These are phyloP conservation scores for Heterotis niloticus DNA, from an alignment of 2,113 vertebrate species.

Conservation along the genomic window DNA sequence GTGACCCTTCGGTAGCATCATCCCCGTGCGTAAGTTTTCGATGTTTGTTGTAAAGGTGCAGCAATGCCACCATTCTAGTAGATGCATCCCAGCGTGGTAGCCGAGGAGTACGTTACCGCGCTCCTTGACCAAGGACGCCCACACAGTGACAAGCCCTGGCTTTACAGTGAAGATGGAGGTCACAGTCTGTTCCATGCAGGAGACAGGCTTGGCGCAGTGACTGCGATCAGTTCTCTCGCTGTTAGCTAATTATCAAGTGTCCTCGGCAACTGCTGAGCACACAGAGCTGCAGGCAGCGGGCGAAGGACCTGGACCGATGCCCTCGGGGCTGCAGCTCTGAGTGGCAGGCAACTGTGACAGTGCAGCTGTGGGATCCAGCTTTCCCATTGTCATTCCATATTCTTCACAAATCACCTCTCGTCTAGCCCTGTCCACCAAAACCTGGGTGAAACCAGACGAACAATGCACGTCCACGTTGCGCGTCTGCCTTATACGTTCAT, in stretches of 20 bases:
- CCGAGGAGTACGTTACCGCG: background rate
- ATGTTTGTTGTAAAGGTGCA: too few species aligned
- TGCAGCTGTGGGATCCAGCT: background rate
- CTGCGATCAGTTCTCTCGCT: conserved; percentile 17
- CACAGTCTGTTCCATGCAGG: conserved; percentile 13
- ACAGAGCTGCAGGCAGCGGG: conserved; percentile 12
- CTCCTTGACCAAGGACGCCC: conserved; percentile 4
- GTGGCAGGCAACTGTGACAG: background rate
- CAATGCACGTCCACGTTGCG: background rate
- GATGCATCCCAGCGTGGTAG: background rate
- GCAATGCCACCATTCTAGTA: background rate
- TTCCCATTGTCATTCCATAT: background rate
- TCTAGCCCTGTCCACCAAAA: background rate
- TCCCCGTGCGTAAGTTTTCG: too few species aligned
- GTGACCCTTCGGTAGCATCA: too few species aligned
- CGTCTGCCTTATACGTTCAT: background rate
- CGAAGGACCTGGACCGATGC: background rate
- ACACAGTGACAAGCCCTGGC: background rate
- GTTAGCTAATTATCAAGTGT: conserved; percentile 25
- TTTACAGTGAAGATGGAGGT: conserved; percentile 14
- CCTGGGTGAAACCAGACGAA: background rate
- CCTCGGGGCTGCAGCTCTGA: background rate
- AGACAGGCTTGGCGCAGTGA: conserved; percentile 8
- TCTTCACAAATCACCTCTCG: too few species aligned
- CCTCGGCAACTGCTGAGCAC: conserved; percentile 14